These are phyloP conservation scores for Campoplex nolae DNA, from an alignment of 2,888 invertebrate genomes.

Conservation along the genomic window DNA sequence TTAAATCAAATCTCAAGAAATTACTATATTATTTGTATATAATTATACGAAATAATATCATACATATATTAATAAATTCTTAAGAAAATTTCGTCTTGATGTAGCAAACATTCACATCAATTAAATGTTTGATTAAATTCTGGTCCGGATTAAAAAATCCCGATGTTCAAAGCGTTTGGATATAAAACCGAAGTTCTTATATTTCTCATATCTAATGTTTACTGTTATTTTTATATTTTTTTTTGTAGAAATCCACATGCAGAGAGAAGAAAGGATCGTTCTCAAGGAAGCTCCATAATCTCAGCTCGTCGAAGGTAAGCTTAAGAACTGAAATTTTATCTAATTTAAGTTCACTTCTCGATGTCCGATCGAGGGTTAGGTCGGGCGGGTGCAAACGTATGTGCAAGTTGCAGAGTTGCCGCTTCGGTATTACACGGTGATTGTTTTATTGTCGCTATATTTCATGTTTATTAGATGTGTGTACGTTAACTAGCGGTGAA, in stretches of 20 bases:
- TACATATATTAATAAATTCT: too few species aligned
- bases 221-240: slow-evolving; percentile 55
- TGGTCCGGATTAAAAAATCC: background rate
- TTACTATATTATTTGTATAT: too few species aligned
- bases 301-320: slow-evolving; percentile 74
- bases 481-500: slow-evolving; percentile 76
- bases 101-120: too few species aligned
- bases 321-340: background rate
- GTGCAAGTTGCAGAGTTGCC: slow-evolving; percentile 49
- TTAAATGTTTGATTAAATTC: too few species aligned
- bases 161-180: background rate
- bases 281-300: slow-evolving; percentile 74
- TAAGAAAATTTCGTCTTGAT: too few species aligned
- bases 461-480: slow-evolving; percentile 77
- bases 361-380: slow-evolving; percentile 1
- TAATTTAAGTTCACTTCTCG: slow-evolving; percentile 37
- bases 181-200: background rate
- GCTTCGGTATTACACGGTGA: slow-evolving; percentile 70
- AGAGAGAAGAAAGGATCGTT: slow-evolving; percentile 76
- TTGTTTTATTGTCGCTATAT: slow-evolving; percentile 77
- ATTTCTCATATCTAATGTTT: background rate
- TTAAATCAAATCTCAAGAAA: too few species aligned
- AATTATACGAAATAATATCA: too few species aligned
- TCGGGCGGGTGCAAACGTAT: slow-evolving; percentile 45
- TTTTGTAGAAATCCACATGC: slow-evolving; percentile 80